Evolutionary conservation across 2,113 vertebrate genomes (phyloP).

Genomic region (Lepus timidus): DNA sequence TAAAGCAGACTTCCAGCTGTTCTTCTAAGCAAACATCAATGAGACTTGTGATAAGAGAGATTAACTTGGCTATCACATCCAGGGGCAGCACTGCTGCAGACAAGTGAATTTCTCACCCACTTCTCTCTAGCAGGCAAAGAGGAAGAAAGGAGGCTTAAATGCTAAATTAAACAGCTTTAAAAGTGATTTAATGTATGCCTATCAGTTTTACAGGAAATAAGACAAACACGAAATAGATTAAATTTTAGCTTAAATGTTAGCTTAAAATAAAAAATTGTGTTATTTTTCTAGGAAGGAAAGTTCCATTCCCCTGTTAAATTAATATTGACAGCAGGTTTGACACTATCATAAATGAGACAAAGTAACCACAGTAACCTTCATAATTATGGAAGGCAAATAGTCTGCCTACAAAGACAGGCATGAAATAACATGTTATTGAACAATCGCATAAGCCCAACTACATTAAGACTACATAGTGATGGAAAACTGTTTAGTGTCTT

Average conservation of each 20-base stretch:
- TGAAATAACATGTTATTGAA: neutral
- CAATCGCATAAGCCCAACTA: neutral
- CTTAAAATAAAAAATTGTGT: conserved; percentile 5
- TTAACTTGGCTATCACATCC: conserved; percentile 88
- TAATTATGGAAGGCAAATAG: neutral
- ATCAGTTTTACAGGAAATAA: conserved; percentile 56
- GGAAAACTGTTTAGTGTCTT: neutral
- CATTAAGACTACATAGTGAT: neutral
- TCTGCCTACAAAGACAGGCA: neutral
- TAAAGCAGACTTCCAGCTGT: conserved; percentile 90
- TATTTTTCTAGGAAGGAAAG: conserved; percentile 27
- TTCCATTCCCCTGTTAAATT: neutral
- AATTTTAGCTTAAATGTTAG: conserved; percentile 25
- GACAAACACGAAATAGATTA: neutral
- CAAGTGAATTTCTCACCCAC: conserved; percentile 78
- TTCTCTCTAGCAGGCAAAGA: conserved; percentile 65
- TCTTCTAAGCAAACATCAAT: conserved; percentile 90
- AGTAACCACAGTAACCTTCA: neutral
- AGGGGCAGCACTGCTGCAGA: conserved; percentile 68
- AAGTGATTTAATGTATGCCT: neutral
- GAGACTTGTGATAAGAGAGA: conserved; percentile 89
- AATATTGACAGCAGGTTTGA: neutral
- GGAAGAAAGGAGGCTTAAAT: conserved; percentile 49
- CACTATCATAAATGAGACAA: neutral
- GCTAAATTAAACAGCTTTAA: conserved; percentile 43